Conservation (phyloP, 2,113 vertebrate genomes). For the Xiphophorus maculatus region DNA sequence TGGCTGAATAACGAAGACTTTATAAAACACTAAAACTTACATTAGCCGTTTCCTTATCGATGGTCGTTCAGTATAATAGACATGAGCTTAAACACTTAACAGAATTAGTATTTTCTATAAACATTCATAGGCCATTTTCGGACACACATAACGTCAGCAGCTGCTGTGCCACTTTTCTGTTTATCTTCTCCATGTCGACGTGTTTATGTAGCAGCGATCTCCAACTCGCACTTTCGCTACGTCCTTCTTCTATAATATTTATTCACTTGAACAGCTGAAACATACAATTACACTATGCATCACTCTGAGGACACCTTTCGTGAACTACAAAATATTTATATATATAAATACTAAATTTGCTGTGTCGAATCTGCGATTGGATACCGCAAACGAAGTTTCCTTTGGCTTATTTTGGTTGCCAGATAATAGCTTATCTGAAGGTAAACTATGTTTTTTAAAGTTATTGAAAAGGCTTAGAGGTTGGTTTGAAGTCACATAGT, state of each 20-base stretch:
- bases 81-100: not conserved
- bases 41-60: conserved; percentile 30
- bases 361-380: conserved; percentile 53
- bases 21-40: conserved; percentile 51
- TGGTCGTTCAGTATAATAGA: not conserved
- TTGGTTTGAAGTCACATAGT: not conserved
- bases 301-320: not conserved
- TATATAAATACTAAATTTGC: rapidly evolving
- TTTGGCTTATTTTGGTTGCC: conserved; percentile 42
- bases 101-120: not conserved
- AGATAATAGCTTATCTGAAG: conserved; percentile 15
- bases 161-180: conserved; percentile 62
- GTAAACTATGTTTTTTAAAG: conserved; percentile 8
- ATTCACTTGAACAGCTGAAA: not conserved
- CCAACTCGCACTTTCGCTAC: conserved; percentile 59
- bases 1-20: conserved; percentile 44
- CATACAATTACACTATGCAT: not conserved
- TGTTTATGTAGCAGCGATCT: conserved; percentile 46
- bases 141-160: conserved; percentile 34
- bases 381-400: not conserved
- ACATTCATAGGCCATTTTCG: conserved; percentile 7
- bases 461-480: not conserved
- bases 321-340: not conserved
- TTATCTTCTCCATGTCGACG: conserved; percentile 79
- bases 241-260: not conserved